phyloP scores from a whole-genome alignment of 2,888 invertebrate species.

The Agrilus mali region DNA sequence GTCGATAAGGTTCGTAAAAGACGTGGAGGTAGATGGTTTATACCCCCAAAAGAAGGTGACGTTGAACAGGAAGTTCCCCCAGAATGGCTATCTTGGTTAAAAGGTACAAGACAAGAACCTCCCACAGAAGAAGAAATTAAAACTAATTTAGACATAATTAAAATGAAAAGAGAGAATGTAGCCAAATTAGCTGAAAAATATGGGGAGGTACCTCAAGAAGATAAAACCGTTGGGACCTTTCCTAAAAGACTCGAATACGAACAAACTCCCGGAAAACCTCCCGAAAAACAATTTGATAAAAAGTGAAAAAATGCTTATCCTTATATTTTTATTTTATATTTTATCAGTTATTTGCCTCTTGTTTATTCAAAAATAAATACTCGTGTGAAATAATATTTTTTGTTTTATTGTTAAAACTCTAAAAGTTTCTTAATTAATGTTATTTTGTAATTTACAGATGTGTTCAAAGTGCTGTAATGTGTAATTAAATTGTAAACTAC shows the following conservation, averaged over 20 bases:
- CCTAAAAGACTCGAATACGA: constrained; percentile 41
- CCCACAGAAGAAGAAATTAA: constrained; percentile 63
- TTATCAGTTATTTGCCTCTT: no score
- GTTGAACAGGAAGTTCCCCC: constrained; percentile 66
- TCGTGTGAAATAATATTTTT: no score
- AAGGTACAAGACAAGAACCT: constrained; percentile 46
- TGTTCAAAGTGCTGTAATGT: no score
- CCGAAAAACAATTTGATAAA: no score
- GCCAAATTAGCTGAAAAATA: constrained; percentile 50
- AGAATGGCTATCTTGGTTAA: constrained; percentile 83
- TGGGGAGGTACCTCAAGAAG: constrained; percentile 35
- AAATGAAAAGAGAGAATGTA: constrained; percentile 65
- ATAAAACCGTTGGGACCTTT: constrained; percentile 32
- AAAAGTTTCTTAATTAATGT: no score
- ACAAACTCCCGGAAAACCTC: constrained; percentile 29
- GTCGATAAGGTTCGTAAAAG: constrained; percentile 51
- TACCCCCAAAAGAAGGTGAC: constrained; percentile 47
- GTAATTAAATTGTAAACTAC: no score
- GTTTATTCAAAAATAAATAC: no score
- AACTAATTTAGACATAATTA: constrained; percentile 55
- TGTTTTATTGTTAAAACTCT: no score
- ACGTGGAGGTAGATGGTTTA: constrained; percentile 56
- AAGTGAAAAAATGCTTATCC: no score
- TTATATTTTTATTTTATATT: no score
- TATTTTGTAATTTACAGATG: no score